Evolutionary conservation across 2,888 invertebrate species (phyloP), one percentile per base, ranked within the genome.

Genomic region (Mesorhabditis sp.): DNA sequence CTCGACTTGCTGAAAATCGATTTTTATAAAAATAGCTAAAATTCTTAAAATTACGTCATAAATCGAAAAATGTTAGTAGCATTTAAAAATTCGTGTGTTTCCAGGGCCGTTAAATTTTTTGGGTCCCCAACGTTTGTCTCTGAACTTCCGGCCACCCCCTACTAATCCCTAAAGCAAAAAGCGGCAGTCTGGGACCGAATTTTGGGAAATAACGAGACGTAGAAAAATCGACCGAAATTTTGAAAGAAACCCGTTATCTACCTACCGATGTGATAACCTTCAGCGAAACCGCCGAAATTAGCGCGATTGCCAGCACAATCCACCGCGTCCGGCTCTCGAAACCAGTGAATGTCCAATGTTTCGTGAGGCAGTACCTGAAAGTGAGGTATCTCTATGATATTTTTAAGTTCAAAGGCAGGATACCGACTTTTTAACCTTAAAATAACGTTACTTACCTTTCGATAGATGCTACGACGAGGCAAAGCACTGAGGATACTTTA

Each of bases 291-390:
- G 80, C 78, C 4, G 74, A 68, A 7, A 71, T 69, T 13, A 83
- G 70, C 5, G 79, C 73, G 28, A 67, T 61, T 10, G 74, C 69
- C 44, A 84, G 76, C n/a, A 82, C 74, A 41, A 85, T 69, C 84
- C 84, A 85, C 43, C 84, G 70, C 2, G 82, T 82, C 5, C 81
- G 72, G 44, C 72, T 72, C 65, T 83, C 81, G 67, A 84, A 84
- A 0, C 84, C 84, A 10, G 82, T 82, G 71, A 82, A 83, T 7
- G 84, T 84, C 84, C 84, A 84, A 68, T 84, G 84, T 50, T 76
- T 75, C 65, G 80, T 80, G 78, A 80, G 78, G 64, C 75, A 78
- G 66, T 79, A 80, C 63, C 80, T 80, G 70, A 5, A 75, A 71
- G 45, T 7, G 6, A 62, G 7, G n/a, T 13, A 50, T 50, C n/a